Conservation (phyloP, 2,113 vertebrate species). For the Ardeotis arabs region DNA sequence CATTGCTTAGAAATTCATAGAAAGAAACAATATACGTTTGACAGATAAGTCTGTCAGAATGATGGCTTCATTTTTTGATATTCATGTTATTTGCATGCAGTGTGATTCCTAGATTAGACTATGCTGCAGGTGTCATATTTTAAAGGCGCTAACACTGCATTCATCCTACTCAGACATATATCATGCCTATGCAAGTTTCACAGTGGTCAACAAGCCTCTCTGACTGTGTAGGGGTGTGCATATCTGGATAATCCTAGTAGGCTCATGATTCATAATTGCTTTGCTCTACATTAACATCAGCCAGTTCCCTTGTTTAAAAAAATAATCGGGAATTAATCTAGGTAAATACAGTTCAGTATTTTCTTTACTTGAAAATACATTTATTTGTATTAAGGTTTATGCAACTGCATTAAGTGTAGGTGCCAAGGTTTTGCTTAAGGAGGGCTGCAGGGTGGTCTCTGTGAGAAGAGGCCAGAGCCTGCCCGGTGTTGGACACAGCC, state of each 20-base stretch:
- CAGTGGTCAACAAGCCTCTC: neutral
- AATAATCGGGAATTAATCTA: neutral
- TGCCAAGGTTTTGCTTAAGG: neutral
- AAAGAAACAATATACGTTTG: conserved; percentile 2
- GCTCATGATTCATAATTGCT: neutral
- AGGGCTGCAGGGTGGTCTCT: neutral
- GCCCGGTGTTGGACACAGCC: fast-evolving
- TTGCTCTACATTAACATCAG: neutral
- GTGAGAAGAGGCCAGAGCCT: neutral
- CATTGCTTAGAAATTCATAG: neutral
- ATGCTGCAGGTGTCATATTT: neutral
- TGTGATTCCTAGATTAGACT: neutral
- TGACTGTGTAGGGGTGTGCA: neutral
- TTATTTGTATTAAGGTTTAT: neutral
- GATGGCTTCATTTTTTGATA: neutral
- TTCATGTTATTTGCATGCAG: neutral
- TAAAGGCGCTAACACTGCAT: neutral
- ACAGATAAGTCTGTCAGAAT: neutral
- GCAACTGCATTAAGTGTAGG: neutral
- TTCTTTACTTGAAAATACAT: neutral
- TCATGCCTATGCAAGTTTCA: neutral
- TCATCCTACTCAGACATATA: neutral
- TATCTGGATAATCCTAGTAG: neutral
- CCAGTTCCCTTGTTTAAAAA: neutral
- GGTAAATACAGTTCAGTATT: neutral